Percentiles rank a stretch among this genome's conserved stretches.
Conservation (phyloP, 1,140 invertebrate genomes). For the Cotesia typhae region DNA sequence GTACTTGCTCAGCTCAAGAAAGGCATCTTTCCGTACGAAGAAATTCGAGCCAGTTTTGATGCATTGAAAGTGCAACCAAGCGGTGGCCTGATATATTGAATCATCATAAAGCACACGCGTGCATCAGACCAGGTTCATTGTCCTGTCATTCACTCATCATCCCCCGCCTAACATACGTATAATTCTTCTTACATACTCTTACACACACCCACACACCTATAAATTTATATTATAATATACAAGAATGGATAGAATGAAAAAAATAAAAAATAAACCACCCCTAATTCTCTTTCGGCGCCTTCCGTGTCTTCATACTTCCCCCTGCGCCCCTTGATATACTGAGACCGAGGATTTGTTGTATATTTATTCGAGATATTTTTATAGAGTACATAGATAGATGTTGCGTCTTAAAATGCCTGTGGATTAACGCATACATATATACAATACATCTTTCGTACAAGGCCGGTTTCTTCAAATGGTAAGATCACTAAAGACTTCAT, state of each 20-base stretch:
- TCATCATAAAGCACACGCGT: constrained; percentile 65
- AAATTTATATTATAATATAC: not conserved
- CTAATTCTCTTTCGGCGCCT: constrained; percentile 51
- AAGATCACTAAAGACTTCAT: constrained; percentile 32
- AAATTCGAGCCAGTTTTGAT: constrained; percentile 56
- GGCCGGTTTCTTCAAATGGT: constrained; percentile 36
- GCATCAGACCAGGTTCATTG: constrained; percentile 63
- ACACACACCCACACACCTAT: constrained; percentile 1
- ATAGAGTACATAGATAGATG: constrained; percentile 37
- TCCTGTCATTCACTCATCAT: constrained; percentile 68
- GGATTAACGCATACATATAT: constrained; percentile 34
- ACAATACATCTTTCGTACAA: constrained; percentile 9
- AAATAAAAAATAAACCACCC: constrained; percentile 64
- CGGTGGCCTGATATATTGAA: constrained; percentile 59
- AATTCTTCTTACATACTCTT: constrained; percentile 9
- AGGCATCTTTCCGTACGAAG: constrained; percentile 35
- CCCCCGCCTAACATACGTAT: constrained; percentile 46
- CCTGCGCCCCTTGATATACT: not conserved
- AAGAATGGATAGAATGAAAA: constrained; percentile 22
- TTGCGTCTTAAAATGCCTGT: constrained; percentile 42
- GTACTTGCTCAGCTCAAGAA: not conserved
- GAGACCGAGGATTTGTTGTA: constrained; percentile 34
- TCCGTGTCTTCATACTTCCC: not conserved
- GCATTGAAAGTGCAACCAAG: constrained; percentile 59
- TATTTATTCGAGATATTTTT: constrained; percentile 48